Evolutionary conservation across 2,888 invertebrate species (phyloP).

Genomic region (Hirtodrosophila alboralis): DNA sequence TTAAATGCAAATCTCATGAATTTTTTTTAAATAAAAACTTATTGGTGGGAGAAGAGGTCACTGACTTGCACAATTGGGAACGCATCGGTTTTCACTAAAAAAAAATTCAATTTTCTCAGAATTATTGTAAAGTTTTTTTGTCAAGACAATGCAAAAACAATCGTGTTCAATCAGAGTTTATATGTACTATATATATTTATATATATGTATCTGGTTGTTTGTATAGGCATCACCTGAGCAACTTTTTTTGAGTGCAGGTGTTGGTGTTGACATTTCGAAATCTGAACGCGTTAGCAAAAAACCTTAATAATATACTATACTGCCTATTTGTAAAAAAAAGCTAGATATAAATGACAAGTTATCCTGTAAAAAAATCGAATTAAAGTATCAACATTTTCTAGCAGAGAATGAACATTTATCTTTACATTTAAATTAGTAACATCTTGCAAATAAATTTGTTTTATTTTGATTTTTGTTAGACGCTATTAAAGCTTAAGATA

Average conservation of each 20-base stretch:
- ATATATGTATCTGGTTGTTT: conserved; percentile 7
- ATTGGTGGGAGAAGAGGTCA: conserved; percentile 60
- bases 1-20: conserved; percentile 8
- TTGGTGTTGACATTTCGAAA: conserved; percentile 76
- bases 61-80: conserved; percentile 49
- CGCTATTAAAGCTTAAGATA: too few relatives aligned
- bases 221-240: conserved; percentile 67
- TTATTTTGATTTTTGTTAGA: too few relatives aligned
- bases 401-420: too few relatives aligned
- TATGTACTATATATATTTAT: conserved; percentile 3
- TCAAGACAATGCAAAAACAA: conserved; percentile 47
- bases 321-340: conserved; percentile 38
- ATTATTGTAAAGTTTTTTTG: conserved; percentile 49
- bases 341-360: conserved; percentile 3
- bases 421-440: too few relatives aligned
- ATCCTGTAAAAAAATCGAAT: conserved; percentile 14
- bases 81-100: conserved; percentile 60
- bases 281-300: conserved; percentile 69
- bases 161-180: conserved; percentile 23
- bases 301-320: conserved; percentile 30
- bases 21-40: too few relatives aligned
- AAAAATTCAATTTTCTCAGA: conserved; percentile 66
- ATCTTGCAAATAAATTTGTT: too few relatives aligned
- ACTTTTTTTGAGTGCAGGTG: conserved; percentile 66
- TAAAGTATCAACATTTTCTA: too few relatives aligned